These are phyloP conservation scores for Aleiodes sp. DNA, from an alignment of 1,140 invertebrate species.

Conservation along the genomic window DNA sequence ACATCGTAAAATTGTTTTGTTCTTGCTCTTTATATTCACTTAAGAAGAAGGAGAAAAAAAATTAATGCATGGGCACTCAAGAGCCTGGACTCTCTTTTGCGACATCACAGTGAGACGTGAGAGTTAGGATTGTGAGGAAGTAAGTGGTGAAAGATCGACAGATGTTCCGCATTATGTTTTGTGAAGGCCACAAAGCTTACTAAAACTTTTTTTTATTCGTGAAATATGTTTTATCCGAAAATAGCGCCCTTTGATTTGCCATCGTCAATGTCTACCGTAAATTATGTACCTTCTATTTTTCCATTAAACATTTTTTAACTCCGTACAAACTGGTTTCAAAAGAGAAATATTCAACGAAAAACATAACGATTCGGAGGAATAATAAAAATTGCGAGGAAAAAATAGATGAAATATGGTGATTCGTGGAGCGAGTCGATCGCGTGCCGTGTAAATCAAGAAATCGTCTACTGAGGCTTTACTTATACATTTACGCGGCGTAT, in stretches of 20 bases:
- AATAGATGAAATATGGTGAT: constrained; percentile 8
- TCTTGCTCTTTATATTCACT: too few relatives aligned
- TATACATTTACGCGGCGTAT: too few relatives aligned
- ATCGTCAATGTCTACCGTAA: not conserved
- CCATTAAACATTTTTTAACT: not conserved
- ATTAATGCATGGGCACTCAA: too few relatives aligned
- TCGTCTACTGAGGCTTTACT: not conserved
- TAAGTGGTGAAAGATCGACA: not conserved
- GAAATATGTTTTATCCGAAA: not conserved
- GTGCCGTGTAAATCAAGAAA: constrained; percentile 18
- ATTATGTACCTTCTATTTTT: not conserved
- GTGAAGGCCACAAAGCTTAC: constrained; percentile 5
- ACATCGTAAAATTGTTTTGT: too few relatives aligned
- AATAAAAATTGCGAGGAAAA: constrained; percentile 7
- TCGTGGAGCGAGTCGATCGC: constrained; percentile 30
- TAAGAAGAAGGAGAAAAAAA: too few relatives aligned
- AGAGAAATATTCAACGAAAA: too few relatives aligned
- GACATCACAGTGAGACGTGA: too few relatives aligned
- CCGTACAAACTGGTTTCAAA: not conserved
- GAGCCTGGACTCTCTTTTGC: too few relatives aligned
- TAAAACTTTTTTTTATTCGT: not conserved
- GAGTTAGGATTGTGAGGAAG: not conserved
- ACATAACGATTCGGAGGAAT: too few relatives aligned
- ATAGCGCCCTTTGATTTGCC: not conserved
- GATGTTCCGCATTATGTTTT: constrained; percentile 2